phyloP scores from a whole-genome alignment of 2,797 vertebrate genomes.

The Heterohyrax brucei region DNA sequence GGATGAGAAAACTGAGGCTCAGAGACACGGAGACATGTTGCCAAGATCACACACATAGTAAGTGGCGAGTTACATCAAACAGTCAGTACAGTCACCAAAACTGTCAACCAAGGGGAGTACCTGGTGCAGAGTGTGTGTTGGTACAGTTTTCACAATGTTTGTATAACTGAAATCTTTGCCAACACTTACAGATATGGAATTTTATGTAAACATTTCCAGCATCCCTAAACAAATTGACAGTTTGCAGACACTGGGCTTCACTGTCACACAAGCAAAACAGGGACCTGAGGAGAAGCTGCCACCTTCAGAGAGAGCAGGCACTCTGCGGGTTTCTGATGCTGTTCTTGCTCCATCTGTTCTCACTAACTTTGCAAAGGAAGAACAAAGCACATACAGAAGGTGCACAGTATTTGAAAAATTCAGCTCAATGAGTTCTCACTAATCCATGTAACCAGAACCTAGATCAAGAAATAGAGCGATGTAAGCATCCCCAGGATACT shows the following conservation, averaged over 20 bases:
- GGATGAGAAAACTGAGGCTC: neutral
- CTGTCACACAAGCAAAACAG: too few relatives aligned
- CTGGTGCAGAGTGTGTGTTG: neutral
- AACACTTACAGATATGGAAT: neutral
- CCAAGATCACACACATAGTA: fast-evolving
- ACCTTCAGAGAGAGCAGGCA: neutral
- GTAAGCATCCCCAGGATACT: neutral
- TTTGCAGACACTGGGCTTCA: neutral
- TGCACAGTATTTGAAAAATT: neutral
- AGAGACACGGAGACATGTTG: neutral
- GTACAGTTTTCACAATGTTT: neutral
- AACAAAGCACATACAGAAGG: neutral
- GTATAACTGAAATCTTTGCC: neutral
- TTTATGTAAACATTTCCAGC: neutral
- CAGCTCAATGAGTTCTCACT: neutral
- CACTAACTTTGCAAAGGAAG: neutral
- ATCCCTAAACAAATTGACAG: neutral
- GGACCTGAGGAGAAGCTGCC: neutral
- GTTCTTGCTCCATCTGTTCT: neutral
- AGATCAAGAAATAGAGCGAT: neutral
- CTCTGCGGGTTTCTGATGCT: too few relatives aligned
- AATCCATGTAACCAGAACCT: neutral
- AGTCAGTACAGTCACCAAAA: neutral
- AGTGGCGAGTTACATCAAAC: neutral
- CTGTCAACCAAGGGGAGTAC: neutral